phyloP scores from a whole-genome alignment of 2,797 vertebrate species.

The Acanthurus lineatus region DNA sequence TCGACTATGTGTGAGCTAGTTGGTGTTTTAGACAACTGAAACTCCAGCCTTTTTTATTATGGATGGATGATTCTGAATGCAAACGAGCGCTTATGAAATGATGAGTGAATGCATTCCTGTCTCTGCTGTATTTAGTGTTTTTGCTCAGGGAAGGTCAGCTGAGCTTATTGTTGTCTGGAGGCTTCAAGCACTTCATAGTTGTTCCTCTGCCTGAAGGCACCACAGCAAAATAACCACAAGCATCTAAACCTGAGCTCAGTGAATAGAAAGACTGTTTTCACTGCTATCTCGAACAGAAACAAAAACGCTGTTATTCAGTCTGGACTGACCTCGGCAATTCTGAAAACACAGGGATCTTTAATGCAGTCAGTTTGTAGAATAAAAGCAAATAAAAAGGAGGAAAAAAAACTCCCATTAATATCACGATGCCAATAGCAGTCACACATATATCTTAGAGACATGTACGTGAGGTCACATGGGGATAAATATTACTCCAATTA shows the following conservation, averaged over 20 bases:
- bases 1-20: background rate
- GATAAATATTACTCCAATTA: constrained; percentile 32
- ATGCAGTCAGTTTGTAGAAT: constrained; percentile 18
- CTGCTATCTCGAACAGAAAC: constrained; percentile 8
- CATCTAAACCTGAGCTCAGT: constrained; percentile 21
- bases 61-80: background rate
- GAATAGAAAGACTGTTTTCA: constrained; percentile 44
- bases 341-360: constrained; percentile 52
- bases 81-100: constrained; percentile 29
- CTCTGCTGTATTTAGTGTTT: background rate
- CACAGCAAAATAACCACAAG: constrained; percentile 28
- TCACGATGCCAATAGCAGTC: constrained; percentile 28
- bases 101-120: background rate
- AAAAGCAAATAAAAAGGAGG: background rate
- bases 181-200: background rate
- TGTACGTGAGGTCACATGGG: constrained; percentile 22
- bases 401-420: background rate
- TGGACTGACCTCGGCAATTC: constrained; percentile 29
- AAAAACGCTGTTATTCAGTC: constrained; percentile 30
- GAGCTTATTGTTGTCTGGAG: background rate
- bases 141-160: constrained; percentile 10
- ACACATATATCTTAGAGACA: constrained; percentile 32
- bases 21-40: constrained; percentile 4
- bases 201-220: constrained; percentile 5
- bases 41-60: constrained; percentile 8